These are phyloP conservation scores for Ranitomeya variabilis DNA, from an alignment of 2,113 vertebrate species.

Conservation along the genomic window DNA sequence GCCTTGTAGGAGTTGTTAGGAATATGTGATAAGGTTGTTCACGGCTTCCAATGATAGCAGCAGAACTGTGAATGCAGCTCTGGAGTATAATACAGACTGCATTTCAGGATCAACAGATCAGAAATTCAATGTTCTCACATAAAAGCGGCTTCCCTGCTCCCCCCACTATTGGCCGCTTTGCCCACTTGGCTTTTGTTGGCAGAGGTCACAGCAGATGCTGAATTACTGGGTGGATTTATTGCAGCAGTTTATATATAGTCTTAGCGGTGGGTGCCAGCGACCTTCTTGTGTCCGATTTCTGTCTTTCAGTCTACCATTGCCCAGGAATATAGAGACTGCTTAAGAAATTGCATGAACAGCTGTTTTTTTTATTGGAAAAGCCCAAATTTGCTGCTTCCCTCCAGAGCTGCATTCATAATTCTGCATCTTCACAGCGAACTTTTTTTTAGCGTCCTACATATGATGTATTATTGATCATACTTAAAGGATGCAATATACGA, in stretches of 20 bases:
- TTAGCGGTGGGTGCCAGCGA: constrained; percentile 55
- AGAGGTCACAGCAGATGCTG: neutral
- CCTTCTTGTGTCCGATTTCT: neutral
- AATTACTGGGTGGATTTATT: constrained; percentile 31
- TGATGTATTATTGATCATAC: too few species aligned
- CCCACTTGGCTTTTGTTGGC: neutral
- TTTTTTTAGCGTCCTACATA: too few species aligned
- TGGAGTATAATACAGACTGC: too few species aligned
- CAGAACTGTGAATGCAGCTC: too few species aligned
- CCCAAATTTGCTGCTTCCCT: too few species aligned
- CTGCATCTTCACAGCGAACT: too few species aligned
- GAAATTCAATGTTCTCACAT: neutral
- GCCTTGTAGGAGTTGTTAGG: too few species aligned
- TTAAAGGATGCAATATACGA: too few species aligned
- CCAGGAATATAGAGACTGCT: neutral
- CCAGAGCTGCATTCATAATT: too few species aligned
- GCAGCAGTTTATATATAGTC: constrained; percentile 39
- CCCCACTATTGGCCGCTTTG: neutral
- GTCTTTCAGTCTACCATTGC: neutral
- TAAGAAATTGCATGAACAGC: neutral
- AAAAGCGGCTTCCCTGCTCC: neutral
- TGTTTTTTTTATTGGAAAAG: neutral
- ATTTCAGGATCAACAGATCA: too few species aligned
- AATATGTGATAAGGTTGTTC: too few species aligned
- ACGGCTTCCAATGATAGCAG: too few species aligned